A percentile compares a stretch with the other conserved stretches of the same genome.
phyloP scores from a whole-genome alignment of 1,140 invertebrate species.

The Drosophila rhopaloa region DNA sequence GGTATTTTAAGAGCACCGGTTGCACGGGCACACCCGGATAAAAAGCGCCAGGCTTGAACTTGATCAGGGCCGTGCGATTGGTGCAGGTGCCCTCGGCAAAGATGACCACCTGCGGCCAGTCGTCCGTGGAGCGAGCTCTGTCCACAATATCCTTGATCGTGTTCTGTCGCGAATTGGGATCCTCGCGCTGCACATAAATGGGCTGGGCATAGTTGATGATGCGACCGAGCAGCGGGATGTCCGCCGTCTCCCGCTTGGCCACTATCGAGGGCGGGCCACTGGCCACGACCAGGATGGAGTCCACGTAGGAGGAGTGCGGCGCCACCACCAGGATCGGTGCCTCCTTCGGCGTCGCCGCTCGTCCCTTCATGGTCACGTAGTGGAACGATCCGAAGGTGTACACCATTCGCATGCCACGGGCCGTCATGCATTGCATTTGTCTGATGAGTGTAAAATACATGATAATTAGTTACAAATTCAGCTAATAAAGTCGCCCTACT shows the following conservation, averaged over 20 bases:
- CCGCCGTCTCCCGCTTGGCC: constrained; percentile 92
- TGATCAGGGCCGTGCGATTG: constrained; percentile 96
- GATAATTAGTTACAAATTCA: neutral
- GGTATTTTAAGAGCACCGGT: constrained; percentile 96
- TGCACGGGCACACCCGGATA: constrained; percentile 97
- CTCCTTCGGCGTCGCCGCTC: constrained; percentile 88
- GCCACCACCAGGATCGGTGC: constrained; percentile 95
- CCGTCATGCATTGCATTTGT: constrained; percentile 63
- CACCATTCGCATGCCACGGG: constrained; percentile 87
- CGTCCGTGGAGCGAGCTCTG: constrained; percentile 91
- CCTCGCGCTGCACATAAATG: constrained; percentile 96
- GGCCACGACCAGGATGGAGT: constrained; percentile 92
- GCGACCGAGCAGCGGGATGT: constrained; percentile 95
- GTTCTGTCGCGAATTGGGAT: constrained; percentile 95
- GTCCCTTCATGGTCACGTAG: constrained; percentile 89
- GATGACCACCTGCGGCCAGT: constrained; percentile 98
- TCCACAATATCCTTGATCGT: constrained; percentile 96
- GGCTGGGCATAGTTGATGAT: constrained; percentile 97
- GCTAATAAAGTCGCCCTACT: constrained; percentile 41
- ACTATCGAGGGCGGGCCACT: constrained; percentile 94
- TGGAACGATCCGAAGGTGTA: constrained; percentile 93
- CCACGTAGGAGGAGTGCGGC: constrained; percentile 96
- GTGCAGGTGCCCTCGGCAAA: constrained; percentile 98
- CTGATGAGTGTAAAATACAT: constrained; percentile 27
- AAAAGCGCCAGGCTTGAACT: constrained; percentile 97